Evolutionary conservation across 2,888 invertebrate genomes (phyloP).

Genomic region (Drosophila picticornis): DNA sequence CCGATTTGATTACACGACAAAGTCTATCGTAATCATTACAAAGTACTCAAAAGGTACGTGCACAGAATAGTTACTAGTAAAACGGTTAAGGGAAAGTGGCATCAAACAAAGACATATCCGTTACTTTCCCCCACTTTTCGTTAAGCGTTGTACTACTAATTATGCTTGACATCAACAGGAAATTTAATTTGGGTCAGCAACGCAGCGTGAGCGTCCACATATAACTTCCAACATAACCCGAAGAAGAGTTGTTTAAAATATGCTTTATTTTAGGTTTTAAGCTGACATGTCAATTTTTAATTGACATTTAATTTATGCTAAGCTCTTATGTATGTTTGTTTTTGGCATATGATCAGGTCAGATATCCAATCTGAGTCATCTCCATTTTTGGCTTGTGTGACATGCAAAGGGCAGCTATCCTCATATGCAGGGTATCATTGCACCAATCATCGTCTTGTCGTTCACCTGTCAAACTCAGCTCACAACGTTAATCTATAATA

Average conservation of each 20-base stretch:
- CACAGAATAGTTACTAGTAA: not conserved
- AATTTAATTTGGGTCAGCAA: not conserved
- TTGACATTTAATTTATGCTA: not conserved
- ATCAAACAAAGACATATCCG: not conserved
- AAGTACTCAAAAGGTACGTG: not conserved
- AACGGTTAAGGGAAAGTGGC: not conserved
- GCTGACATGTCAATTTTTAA: not conserved
- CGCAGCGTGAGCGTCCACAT: not conserved
- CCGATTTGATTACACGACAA: not conserved
- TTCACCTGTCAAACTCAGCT: conserved; percentile 34
- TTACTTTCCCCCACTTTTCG: not conserved
- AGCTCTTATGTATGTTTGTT: not conserved
- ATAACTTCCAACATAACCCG: not conserved
- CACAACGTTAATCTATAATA: conserved; percentile 8
- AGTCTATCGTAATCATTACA: not conserved
- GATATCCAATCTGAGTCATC: too few species aligned
- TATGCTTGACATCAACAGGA: not conserved
- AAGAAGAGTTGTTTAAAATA: not conserved
- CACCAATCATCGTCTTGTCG: conserved; percentile 3
- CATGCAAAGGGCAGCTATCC: not conserved
- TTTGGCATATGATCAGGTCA: too few species aligned
- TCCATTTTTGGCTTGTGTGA: not conserved
- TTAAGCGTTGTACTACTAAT: not conserved
- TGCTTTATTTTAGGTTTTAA: not conserved
- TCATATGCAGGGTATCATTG: conserved; percentile 15